A percentile compares a stretch with the other conserved stretches of the same genome.
phyloP scores from a whole-genome alignment of 2,113 vertebrate genomes.

The Muscicapa adusta region DNA sequence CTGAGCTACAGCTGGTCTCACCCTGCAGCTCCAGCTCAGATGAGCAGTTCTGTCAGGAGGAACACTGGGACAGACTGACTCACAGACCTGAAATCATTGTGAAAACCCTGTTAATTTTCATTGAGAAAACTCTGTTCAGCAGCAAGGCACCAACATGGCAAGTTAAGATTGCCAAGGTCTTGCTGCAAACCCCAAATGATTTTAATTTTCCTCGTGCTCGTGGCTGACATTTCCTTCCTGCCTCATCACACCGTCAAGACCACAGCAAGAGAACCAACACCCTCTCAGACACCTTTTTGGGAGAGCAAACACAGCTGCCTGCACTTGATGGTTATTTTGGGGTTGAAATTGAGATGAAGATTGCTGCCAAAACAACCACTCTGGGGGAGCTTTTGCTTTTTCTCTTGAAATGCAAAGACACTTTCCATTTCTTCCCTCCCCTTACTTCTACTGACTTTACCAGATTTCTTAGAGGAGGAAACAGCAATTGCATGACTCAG shows the following conservation, averaged over 20 bases:
- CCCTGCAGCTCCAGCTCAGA: not conserved
- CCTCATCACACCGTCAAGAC: not conserved
- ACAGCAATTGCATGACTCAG: not conserved
- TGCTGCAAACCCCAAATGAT: not conserved
- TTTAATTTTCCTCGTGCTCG: fast-evolving
- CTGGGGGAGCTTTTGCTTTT: not conserved
- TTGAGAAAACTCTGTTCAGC: not conserved
- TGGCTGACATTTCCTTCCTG: not conserved
- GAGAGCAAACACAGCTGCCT: conserved; percentile 13
- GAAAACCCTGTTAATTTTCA: not conserved
- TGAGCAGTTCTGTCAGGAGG: not conserved
- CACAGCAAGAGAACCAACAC: not conserved
- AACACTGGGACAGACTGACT: not conserved
- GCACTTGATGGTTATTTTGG: not conserved
- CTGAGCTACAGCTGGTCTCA: not conserved
- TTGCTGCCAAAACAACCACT: not conserved
- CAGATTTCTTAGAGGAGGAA: not conserved
- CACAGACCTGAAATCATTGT: not conserved
- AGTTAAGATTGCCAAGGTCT: not conserved
- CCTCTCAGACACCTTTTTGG: not conserved
- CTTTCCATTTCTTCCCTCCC: not conserved
- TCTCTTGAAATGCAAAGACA: not conserved
- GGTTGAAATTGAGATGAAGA: not conserved
- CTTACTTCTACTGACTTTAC: not conserved
- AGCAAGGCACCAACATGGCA: not conserved